Evolutionary conservation across 2,888 invertebrate genomes (phyloP).

Genomic region (Thysanoteuthis rhombus): DNA sequence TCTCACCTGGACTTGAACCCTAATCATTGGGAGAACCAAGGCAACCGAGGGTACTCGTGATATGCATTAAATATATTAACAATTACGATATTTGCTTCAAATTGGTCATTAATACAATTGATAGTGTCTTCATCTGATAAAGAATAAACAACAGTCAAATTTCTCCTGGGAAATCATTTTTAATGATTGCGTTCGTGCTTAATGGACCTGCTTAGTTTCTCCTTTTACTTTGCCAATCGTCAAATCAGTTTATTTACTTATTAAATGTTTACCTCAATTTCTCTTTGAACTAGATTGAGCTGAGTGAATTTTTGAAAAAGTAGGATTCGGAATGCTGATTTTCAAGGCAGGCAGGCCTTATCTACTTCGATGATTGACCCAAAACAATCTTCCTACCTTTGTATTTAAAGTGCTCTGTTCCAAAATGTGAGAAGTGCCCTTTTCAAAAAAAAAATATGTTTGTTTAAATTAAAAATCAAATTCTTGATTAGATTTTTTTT

Average conservation of each 20-base stretch:
- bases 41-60: neutral
- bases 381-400: too few species aligned
- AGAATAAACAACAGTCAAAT: neutral
- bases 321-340: too few species aligned
- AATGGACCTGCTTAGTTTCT: neutral
- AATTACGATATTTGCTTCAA: neutral
- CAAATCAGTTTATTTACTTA: neutral
- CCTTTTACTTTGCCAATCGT: neutral
- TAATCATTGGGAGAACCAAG: neutral
- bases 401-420: too few species aligned
- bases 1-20: neutral
- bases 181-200: neutral
- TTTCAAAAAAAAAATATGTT: too few species aligned
- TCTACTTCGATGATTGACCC: too few species aligned
- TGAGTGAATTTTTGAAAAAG: too few species aligned
- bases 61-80: conserved; percentile 12
- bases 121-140: neutral
- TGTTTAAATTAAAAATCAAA: too few species aligned
- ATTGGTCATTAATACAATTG: neutral
- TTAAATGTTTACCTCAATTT: neutral
- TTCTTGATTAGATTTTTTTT: too few species aligned
- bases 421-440: too few species aligned
- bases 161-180: neutral
- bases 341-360: too few species aligned
- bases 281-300: too few species aligned